Percentiles rank a stretch among this genome's conserved stretches.
These are phyloP conservation scores for Corbicula japonica DNA, from an alignment of 2,888 invertebrate species.

Conservation along the genomic window DNA sequence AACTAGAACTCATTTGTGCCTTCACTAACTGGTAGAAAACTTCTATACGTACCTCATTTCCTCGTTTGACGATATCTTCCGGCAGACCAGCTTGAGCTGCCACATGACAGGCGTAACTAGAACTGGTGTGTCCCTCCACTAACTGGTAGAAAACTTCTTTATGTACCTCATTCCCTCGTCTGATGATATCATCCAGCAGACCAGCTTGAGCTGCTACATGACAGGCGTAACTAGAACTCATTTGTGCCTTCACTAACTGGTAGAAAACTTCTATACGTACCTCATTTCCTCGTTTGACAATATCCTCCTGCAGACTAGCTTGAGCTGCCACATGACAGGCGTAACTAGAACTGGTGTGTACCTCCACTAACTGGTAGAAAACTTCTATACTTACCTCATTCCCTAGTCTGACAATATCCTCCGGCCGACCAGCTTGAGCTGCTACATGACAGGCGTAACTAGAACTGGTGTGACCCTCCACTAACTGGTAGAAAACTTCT, in stretches of 20 bases:
- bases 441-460: slow-evolving; percentile 91
- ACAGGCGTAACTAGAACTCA: slow-evolving; percentile 90
- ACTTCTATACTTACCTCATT: slow-evolving; percentile 88
- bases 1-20: too few relatives aligned
- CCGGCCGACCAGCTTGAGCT: too few relatives aligned
- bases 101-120: slow-evolving; percentile 90
- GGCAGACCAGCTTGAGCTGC: slow-evolving; percentile 90
- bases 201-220: slow-evolving; percentile 90
- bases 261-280: slow-evolving; percentile 90
- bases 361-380: too few relatives aligned
- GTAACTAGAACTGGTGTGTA: slow-evolving; percentile 89
- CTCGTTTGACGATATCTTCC: too few relatives aligned
- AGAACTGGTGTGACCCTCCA: too few relatives aligned
- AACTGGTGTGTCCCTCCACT: too few relatives aligned
- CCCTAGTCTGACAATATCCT: slow-evolving; percentile 88
- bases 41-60: too few relatives aligned
- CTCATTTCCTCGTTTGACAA: slow-evolving; percentile 78
- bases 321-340: slow-evolving; percentile 90
- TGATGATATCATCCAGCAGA: slow-evolving; percentile 87
- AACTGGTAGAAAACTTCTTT: too few relatives aligned
- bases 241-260: slow-evolving; percentile 89
- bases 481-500: too few relatives aligned
- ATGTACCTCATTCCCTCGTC: slow-evolving; percentile 88
- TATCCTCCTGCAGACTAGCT: slow-evolving; percentile 88
- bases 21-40: too few relatives aligned